Percentiles rank a stretch among this genome's conserved stretches.
Evolutionary conservation across 2,888 invertebrate species (phyloP).

Genomic region (Cephus nigrinus): DNA sequence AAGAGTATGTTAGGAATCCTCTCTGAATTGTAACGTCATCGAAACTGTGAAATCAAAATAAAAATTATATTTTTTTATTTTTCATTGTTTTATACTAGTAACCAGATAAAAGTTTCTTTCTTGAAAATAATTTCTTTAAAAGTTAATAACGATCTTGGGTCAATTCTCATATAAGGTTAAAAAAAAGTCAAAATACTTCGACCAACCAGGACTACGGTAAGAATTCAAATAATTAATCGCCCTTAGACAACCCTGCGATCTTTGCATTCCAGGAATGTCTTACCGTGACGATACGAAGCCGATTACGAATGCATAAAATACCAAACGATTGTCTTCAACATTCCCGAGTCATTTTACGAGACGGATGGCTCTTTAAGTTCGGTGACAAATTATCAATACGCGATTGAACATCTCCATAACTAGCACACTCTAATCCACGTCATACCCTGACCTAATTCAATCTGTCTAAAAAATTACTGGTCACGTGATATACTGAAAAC

Average conservation of each 20-base stretch:
- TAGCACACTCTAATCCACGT: background rate
- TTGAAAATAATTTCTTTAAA: background rate
- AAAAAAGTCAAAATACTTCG: background rate
- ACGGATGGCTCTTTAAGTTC: conserved; percentile 35
- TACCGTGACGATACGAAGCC: conserved; percentile 32
- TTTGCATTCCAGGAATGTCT: conserved; percentile 37
- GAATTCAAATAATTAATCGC: conserved; percentile 38
- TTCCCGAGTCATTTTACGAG: conserved; percentile 37
- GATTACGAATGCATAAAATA: conserved; percentile 46
- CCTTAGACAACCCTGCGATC: conserved; percentile 30
- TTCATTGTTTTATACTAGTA: background rate
- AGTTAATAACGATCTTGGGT: background rate
- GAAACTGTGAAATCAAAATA: background rate
- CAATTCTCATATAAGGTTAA: background rate
- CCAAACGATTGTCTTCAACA: conserved; percentile 35
- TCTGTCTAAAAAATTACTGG: background rate
- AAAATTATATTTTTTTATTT: background rate
- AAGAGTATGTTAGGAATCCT: background rate
- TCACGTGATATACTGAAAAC: background rate
- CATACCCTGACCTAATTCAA: background rate
- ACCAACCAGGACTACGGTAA: background rate
- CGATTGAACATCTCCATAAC: background rate
- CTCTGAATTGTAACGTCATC: background rate
- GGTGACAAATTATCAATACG: conserved; percentile 39
- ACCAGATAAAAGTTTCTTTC: background rate